Base-by-base conservation (phyloP, 1,140 invertebrate genomes). In the Physella acuta region DNA sequence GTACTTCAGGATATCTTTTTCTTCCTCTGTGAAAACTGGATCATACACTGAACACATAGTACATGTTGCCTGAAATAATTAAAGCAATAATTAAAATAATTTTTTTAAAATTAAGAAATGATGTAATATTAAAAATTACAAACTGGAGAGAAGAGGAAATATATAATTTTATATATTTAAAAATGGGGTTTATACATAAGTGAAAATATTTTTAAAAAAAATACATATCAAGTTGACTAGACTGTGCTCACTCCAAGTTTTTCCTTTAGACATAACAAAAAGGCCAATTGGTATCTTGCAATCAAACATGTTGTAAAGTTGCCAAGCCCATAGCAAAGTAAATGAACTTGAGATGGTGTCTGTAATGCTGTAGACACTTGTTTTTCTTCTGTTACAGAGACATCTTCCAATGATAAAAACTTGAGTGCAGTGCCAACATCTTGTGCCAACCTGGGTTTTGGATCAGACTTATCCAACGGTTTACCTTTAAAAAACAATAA, bases 251-350 rank as follows among this genome's bases (percentile, higher is more conserved):
- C 74, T 39, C 66, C 33, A 1, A 72, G 24, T 20, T 71, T 31
- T 20, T 70, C 51, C 26, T 68, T 59, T 1, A 73, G 20, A 34
- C 69, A 70, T 8, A 73, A 28, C 20, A 72, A 30, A 33, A 72
- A 63, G 20, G 65, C 66, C 68, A 76, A 53, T 59, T 76, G 74
- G 60, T 76, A 73, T 34, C 67, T 58, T 28, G 74, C 72, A 17
- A 71, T 74, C 16, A 69, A 26, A n/a, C 70, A 71, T 28, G 63
- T 39, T 0, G 67, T 66, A 62, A 76, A 72, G 26, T 71, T 71
- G 0, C 74, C 74, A 20, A 76, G 34, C 5, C 74, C 74, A 62
- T 73, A 76, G 26, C 64, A 52, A 20, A 72, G 39, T 34, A 75
- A 33, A 28, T 64, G 62, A 28, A 61, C 17, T 14, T 28, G 16